These are phyloP conservation scores for Otolemur garnettii DNA, from an alignment of 2,113 vertebrate genomes.

Conservation along the genomic window DNA sequence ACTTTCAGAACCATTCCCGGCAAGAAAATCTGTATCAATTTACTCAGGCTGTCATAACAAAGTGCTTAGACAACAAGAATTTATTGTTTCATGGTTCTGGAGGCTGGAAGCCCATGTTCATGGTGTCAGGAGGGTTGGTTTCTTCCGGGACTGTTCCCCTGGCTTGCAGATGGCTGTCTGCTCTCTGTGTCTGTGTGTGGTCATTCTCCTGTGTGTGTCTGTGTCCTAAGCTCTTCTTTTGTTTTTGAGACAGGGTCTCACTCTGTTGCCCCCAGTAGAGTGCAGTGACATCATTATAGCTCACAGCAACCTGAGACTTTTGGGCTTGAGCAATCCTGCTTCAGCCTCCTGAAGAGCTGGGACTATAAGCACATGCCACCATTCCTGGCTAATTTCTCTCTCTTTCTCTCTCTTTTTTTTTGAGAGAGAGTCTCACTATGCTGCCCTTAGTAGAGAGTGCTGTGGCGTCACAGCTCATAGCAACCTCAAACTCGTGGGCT, in stretches of 20 bases:
- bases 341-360: too few relatives aligned
- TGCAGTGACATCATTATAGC: too few relatives aligned
- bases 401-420: too few relatives aligned
- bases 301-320: too few relatives aligned
- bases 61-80: not conserved
- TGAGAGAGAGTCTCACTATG: too few relatives aligned
- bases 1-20: not conserved
- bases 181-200: not conserved
- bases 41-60: not conserved
- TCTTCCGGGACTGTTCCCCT: not conserved
- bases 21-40: not conserved
- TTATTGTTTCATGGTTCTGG: not conserved
- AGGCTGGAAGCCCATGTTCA: not conserved
- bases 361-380: too few relatives aligned
- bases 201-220: not conserved
- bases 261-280: not conserved
- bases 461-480: too few relatives aligned
- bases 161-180: not conserved
- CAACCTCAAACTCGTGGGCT: too few relatives aligned
- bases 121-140: too few relatives aligned
- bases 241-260: not conserved
- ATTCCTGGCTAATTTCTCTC: too few relatives aligned
- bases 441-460: too few relatives aligned
- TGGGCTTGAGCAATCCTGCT: too few relatives aligned
- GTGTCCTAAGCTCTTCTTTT: not conserved